Base-by-base conservation (phyloP, 30 jellyfish, hydroid and myxozoan genomes). In the Turritopsis rubra region DNA sequence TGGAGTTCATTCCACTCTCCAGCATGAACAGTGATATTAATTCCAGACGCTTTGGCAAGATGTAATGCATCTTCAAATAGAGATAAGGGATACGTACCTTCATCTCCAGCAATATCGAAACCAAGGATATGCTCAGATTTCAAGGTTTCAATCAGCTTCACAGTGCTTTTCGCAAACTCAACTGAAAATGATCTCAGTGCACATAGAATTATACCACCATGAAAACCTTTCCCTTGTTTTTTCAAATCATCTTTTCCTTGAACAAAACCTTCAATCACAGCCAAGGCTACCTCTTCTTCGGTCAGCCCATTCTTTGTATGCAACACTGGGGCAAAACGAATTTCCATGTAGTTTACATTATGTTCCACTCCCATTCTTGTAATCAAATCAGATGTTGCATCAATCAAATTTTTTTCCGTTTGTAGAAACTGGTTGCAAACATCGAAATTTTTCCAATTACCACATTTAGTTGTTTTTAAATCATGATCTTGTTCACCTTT, bases 31-130 rank as follows among this genome's bases (percentile, higher is more conserved):
- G 82, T 74, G 9, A 74, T 74, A 16, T 74, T 29, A 3, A 74
- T 74, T 23, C 60, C 60, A 8, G 26, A 26, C 23, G 13, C 82
- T 9, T 74, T 74, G 0, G 82, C 82, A 74, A 74, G 82, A 23
- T 74, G 82, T 72, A 74, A 74, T 23, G 82, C 82, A 13, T 74
- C 82, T 23, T 29, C 41, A 29, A 74, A 74, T 16, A 23, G 27
- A 23, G 26, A 41, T 29, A 74, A 29, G 23, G 82, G 82, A 74
- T 74, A 74, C 4, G 53, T 23, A 23, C 65, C 82, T 41, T 74
- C 82, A 74, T 74, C 82, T 74, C 82, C 82, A 21, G 82, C 82
- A 74, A 74, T 74, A 29, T 74, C 82, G n/a, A 74, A 74, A 23
- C 65, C 82, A 16, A 74, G 65, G 23, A 74, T 70, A 22, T 29